Base-by-base conservation (phyloP, 2,113 vertebrate species). In the Phrynosoma platyrhinos region DNA sequence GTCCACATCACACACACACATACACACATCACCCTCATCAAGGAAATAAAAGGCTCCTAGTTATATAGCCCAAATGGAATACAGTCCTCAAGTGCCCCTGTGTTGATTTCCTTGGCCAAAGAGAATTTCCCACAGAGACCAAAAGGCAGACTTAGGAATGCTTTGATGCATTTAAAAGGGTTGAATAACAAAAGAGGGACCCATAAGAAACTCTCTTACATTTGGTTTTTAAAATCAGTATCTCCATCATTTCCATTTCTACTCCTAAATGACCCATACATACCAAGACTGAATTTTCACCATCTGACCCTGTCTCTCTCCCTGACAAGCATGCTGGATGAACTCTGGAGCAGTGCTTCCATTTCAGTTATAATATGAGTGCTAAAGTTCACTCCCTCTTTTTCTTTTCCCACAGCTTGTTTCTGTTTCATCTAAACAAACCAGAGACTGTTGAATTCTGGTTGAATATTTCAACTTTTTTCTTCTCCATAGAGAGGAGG, bases 1-100 rank as follows among this genome's bases (percentile, higher is more conserved):
- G 52, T 79, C 91, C 84, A 91, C 53, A 0, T 40, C 90, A 90
- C 91, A 88, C 86, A 8, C 74, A 84, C 7, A 47, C 6, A 47
- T 47, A 47, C 6, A 47, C 6, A 88, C 86, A 6, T 77, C 83
- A 83, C 85, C 90, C 89, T 91, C 85, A 93, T 89, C 90, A 92
- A 92, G 89, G 89, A 88, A 90, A 71, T 12, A 71, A 93, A 93
- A 94, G 86, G 58, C 91, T 92, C 91, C 90, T 95, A 93, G 96
- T 95, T 93, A 92, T 88, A 93, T 91, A 92, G 80, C 84, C 86
- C 83, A 92, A 92, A 92, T 40, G 81, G 86, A 95, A 94, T 89
- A 89, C 88, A 74, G 81, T 92, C 82, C 75, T 30, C 3, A 74
- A 81, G 86, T 79, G 88, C 32, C 89, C 88, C 84, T 72, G 66